phyloP scores from a whole-genome alignment of 2,888 invertebrate species.

The Polietes domitor region DNA sequence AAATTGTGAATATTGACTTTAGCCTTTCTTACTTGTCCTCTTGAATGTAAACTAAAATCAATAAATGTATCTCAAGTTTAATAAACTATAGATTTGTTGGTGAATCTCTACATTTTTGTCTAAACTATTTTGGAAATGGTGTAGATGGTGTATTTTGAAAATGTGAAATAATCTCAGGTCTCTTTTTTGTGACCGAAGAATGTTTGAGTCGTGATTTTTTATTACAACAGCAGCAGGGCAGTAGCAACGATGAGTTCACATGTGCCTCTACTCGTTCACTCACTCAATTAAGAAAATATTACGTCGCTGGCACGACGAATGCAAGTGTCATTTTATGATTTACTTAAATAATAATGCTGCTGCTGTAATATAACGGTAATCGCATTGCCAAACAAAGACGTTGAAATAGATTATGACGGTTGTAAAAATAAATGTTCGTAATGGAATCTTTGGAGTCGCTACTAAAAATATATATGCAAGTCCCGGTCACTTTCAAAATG shows the following conservation, averaged over 20 bases:
- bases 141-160: too few relatives aligned
- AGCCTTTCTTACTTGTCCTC: too few relatives aligned
- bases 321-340: conserved; percentile 49
- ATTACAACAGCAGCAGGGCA: not conserved
- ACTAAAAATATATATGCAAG: too few relatives aligned
- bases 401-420: not conserved
- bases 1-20: too few relatives aligned
- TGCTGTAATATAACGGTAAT: not conserved
- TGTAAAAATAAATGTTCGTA: conserved; percentile 7
- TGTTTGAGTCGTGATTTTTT: conserved; percentile 47
- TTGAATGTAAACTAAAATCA: too few relatives aligned
- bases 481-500: too few relatives aligned
- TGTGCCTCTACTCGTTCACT: not conserved
- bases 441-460: not conserved
- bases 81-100: too few relatives aligned
- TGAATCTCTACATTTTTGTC: too few relatives aligned
- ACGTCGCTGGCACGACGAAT: not conserved
- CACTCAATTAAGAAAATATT: conserved; percentile 38
- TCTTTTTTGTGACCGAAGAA: conserved; percentile 2
- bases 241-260: not conserved
- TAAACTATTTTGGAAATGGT: conserved; percentile 36
- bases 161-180: conserved; percentile 30
- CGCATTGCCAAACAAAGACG: not conserved
- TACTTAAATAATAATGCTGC: conserved; percentile 13
- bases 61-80: too few relatives aligned